These are phyloP conservation scores for Erannis defoliaria DNA, from an alignment of 2,888 invertebrate species.

Conservation along the genomic window DNA sequence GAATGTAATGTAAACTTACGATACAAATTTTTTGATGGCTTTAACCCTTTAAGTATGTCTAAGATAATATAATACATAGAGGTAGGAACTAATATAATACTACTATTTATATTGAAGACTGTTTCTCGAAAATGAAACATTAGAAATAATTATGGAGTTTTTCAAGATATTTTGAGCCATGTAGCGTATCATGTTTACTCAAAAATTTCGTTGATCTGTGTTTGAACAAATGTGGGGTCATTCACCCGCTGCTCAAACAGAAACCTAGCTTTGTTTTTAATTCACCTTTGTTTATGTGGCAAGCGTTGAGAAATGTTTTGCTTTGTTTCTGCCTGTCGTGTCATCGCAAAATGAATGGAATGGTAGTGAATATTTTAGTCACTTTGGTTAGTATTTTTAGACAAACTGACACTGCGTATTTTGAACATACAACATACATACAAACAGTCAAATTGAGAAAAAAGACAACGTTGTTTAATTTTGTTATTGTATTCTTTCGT, in stretches of 20 bases:
- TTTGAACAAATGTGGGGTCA: not conserved
- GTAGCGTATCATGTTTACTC: not conserved
- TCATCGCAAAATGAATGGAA: not conserved
- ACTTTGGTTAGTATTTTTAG: not conserved
- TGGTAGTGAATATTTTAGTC: conserved; percentile 1
- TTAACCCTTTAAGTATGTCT: too few species aligned
- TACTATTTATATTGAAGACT: too few species aligned
- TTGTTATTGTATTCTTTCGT: too few species aligned
- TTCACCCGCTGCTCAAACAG: conserved; percentile 47
- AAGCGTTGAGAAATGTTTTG: conserved; percentile 34
- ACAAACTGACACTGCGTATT: too few species aligned
- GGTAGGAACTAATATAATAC: too few species aligned
- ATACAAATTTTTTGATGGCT: too few species aligned
- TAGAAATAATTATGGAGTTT: too few species aligned
- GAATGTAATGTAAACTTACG: too few species aligned
- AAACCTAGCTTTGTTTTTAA: conserved; percentile 59
- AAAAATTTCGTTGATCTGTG: not conserved
- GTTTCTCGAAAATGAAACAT: not conserved
- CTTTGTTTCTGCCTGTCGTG: conserved; percentile 12
- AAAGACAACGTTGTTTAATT: too few species aligned
- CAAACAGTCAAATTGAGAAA: too few species aligned
- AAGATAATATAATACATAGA: too few species aligned
- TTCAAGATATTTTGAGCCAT: not conserved
- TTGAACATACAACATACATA: too few species aligned
- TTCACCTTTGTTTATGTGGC: conserved; percentile 50